Conservation (phyloP, 2,113 vertebrate genomes). For the Athene noctua region DNA sequence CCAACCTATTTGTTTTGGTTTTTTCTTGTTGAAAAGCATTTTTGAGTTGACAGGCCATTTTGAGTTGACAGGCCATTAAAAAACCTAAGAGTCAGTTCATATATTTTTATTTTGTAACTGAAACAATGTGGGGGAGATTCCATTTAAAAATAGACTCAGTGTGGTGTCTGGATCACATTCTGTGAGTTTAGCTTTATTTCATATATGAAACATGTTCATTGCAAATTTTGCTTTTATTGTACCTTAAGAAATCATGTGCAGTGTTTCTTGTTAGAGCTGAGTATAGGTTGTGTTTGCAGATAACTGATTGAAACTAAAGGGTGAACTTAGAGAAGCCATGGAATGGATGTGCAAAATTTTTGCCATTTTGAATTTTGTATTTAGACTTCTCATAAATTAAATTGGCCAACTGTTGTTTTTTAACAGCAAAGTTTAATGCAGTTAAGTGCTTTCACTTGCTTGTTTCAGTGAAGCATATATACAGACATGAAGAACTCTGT, state of each 20-base stretch:
- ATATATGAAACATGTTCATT: background rate
- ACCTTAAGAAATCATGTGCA: background rate
- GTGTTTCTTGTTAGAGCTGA: background rate
- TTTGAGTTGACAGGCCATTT: background rate
- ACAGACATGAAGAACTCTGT: background rate
- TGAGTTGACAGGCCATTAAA: background rate
- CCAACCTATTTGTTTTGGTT: background rate
- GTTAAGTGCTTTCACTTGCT: background rate
- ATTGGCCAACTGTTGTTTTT: background rate
- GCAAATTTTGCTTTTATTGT: background rate
- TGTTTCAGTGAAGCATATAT: background rate
- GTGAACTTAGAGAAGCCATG: background rate
- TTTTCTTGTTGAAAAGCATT: background rate
- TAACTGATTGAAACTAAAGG: background rate
- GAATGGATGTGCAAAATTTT: background rate
- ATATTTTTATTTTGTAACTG: background rate
- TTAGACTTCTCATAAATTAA: background rate
- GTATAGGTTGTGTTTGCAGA: background rate
- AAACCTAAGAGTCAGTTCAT: background rate
- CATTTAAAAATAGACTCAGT: background rate
- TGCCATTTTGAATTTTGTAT: background rate
- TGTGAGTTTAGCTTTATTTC: background rate
- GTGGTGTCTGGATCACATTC: background rate
- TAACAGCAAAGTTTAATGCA: background rate
- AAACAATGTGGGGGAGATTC: background rate